Evolutionary conservation across 1,140 invertebrate genomes (phyloP), one percentile per base, ranked within the genome.

Genomic region (Magallana ariakensis): DNA sequence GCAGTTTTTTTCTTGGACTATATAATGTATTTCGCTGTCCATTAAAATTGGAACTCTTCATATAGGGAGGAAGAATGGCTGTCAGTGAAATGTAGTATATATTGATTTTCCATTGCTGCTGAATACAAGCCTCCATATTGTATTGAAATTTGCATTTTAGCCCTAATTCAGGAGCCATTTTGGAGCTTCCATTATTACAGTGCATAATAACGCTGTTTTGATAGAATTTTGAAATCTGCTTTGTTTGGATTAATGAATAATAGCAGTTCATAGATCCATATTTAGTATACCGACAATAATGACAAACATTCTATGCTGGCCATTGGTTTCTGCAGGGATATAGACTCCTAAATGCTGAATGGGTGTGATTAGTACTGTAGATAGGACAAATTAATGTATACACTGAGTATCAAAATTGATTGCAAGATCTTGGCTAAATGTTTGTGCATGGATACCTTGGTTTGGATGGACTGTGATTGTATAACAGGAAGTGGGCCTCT

Each of bases 71-170:
- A 26, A 33, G 66, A 19, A 70, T 70, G 22, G 22, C 33, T 33
- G 66, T 70, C 22, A 11, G 19, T 70, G 66, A 70, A 70, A 70
- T 70, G 26, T 70, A 70, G 66, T 70, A 70, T 60, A 16, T 70
- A 70, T 70, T 70, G 66, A 70, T 70, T 70, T 70, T 70, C 66
- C 66, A 70, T 70, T 26, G 22, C 66, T 70, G 66, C 66, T 70
- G 66, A 70, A 70, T 19, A 70, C 22, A 70, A 26, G n/a, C 66
- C 66, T 70, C 66, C 66, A 70, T 70, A 70, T 70, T 70, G n/a
- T 70, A 70, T 70, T 26, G 66, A 70, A 70, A 70, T 70, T 70
- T 70, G 66, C 66, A 70, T 70, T 70, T 70, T 26, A 70, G 66
- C 66, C 2, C 19, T 26, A 26, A 70, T 70, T 70, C 66, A 70